A percentile compares a stretch with the other conserved stretches of the same genome.
phyloP scores from a whole-genome alignment of 2,888 invertebrate species.

The Pristionchus arcanus region DNA sequence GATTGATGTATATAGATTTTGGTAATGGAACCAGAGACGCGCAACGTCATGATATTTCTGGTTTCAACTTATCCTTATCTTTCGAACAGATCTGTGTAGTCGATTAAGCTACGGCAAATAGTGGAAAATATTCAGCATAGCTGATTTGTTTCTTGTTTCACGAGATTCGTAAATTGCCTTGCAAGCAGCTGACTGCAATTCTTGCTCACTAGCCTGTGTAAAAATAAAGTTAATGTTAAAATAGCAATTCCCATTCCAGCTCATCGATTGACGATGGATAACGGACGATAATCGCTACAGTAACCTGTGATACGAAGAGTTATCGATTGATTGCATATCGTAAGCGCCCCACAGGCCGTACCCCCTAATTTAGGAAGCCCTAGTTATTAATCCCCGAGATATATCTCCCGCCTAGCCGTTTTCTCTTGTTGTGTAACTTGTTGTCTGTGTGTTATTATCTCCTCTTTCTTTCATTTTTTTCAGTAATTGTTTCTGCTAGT shows the following conservation, averaged over 20 bases:
- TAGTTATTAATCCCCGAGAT: conserved; percentile 18
- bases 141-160: not conserved
- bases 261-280: conserved; percentile 36
- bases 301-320: not conserved
- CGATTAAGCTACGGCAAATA: no score
- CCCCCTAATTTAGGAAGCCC: not conserved
- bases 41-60: no score
- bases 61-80: no score
- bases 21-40: no score
- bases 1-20: conserved; percentile 56
- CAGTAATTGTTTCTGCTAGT: not conserved
- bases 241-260: not conserved
- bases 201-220: not conserved
- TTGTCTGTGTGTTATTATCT: not conserved
- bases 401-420: not conserved
- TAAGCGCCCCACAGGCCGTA: not conserved
- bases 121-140: no score
- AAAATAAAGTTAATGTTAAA: not conserved
- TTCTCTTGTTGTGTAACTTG: not conserved
- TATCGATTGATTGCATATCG: conserved; percentile 46
- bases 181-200: not conserved
- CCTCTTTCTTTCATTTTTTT: not conserved
- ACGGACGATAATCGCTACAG: not conserved
- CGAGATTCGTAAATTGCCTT: not conserved
- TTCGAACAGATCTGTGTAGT: no score